Evolutionary conservation across 1,140 invertebrate species (phyloP), one percentile per base, ranked within the genome.

Genomic region (Cheumatopsyche charites): DNA sequence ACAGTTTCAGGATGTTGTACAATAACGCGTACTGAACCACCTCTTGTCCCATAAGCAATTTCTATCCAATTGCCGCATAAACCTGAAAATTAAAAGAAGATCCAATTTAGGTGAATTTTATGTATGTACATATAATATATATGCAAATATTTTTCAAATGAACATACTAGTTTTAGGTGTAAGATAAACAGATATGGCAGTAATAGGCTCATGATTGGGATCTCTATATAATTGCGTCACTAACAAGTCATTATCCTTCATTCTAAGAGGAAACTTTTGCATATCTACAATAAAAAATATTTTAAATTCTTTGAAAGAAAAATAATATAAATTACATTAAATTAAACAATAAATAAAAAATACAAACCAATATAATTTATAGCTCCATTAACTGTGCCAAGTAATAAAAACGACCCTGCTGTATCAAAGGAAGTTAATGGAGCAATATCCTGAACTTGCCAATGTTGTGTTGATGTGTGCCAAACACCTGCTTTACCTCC

Each of bases 1-100:
- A 98, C 96, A 0, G 97, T 98, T 84, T 99, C 97, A 1, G 97
- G 97, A 87, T 99, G 97, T 78, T 98, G 97, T 0, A 99, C 97
- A 71, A 99, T 98, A 0, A 99, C 95, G 63, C 96, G 85, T 0
- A 99, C 96, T 15, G 93, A 95, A 13, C 97, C 97, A 15, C 93
- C 95, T 79, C 92, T 92, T 7, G 97, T 99, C 6, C 97, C 97
- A 83, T 99, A 99, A 0, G 97, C 97, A 77, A 99, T 98, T 86
- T 99, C 97, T 78, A 99, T 97, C 96, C 96, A 98, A 83, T 98
- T 98, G 25, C 96, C 96, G 84, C 94, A 96, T 41, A 98, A 85
- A 87, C 94, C 95, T 96, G 21, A 58, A 4, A 79, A 36, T 41
- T 36, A 61, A 41, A 52, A 52, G n/a, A 45, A 9, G 7, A 62